Evolutionary conservation across 2,888 invertebrate genomes (phyloP), one percentile per base, ranked within the genome.

Genomic region (Ophraella communa): DNA sequence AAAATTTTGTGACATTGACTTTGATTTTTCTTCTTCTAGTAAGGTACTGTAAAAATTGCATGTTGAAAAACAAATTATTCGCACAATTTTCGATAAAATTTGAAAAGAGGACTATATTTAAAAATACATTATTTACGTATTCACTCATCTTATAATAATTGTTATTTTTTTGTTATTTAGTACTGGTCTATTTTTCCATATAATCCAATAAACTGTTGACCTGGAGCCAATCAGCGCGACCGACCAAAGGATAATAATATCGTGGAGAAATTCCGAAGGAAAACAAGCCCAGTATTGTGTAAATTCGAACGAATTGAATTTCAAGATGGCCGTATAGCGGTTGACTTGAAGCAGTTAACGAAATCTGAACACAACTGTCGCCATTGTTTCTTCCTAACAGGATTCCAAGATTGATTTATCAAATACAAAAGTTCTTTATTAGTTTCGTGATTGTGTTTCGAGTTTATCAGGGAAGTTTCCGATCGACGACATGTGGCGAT

Each of bases 381-480:
- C 75, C 68, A 73, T 75, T 75, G 74, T 73, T 69, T 70, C 71
- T 69, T 67, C 62, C 74, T 74, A 77, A 76, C 73, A 72, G 73
- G 71, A 74, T 75, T 71, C 72, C 64, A 65, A 68, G 71, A 78
- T 78, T 78, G 78, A 78, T 79, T 79, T 78, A 78, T 78, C 78
- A 78, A 77, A 78, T 76, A 78, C 75, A 77, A 78, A 78, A 79
- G 76, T 80, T 78, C 77, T 77, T 78, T 79, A 79, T 79, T 78
- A 76, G 75, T 77, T 77, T 73, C 73, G 75, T 77, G 78, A 78
- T 77, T 78, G 78, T 78, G 75, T 75, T 73, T 71, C 71, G 74
- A 76, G 73, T 77, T 77, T 75, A 75, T 74, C 69, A 69, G 70
- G 52, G 69, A 75, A 76, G 67, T 75, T 74, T 73, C 69, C 66